Base-by-base conservation (phyloP, 2,888 invertebrate genomes). In the Coremacera marginata region DNA sequence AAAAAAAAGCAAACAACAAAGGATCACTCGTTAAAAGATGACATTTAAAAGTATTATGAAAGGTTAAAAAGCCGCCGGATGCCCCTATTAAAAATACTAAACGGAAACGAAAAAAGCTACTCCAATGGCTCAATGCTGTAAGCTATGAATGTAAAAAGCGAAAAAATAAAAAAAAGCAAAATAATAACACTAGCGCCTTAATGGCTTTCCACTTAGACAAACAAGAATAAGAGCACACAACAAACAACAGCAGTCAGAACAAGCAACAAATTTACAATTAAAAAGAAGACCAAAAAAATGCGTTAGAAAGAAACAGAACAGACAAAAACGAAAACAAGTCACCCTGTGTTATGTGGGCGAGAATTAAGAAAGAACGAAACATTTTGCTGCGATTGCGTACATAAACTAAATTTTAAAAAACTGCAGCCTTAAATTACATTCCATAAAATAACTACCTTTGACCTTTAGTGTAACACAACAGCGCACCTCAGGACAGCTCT, bases 21-120 rank as follows among this genome's bases (percentile, higher is more conserved):
- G n/a, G 63, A 14, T 34, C 63, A 34, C 63, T 34, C 19, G 27
- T 34, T 19, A 63, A 8, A 31, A 63, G 63, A 27, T 63, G 63
- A 63, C 14, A 27, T 31, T 63, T 63, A 34, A 31, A 63, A 34
- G 27, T 34, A 34, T 55, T n/a, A n/a, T 8, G 2, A n/a, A n/a
- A 31, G 16, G 34, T n/a, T 16, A 9, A 34, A 63, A 34, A 63
- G 27, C 63, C 34, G 25, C 34, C 34, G 34, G 3, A 63, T 11
- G 27, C 16, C 63, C 44, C 27, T 34, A 63, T 63, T 63, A 63
- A 63, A 63, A 63, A 34, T 34, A 34, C 63, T 34, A 63, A 55
- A 19, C 55, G 55, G 22, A 55, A 55, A 55, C 55, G 19, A 55
- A 55, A 55, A 55, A 55, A 5, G 19, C 5, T 8, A 11, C 11